Conservation (phyloP, 2,888 invertebrate species). For the Pseudanteris insignis region DNA sequence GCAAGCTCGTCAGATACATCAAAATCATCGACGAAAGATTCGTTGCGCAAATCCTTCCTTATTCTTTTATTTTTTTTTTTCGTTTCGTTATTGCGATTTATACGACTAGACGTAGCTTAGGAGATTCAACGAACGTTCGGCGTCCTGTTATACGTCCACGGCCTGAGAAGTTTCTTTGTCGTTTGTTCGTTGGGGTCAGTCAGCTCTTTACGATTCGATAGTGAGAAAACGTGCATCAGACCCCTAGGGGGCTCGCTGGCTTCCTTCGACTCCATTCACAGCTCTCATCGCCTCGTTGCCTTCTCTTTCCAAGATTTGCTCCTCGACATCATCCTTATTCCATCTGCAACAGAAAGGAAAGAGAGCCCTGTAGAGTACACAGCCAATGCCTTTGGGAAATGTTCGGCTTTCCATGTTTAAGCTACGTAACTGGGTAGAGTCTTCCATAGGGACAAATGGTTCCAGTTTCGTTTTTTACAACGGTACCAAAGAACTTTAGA, state of each 20-base stretch:
- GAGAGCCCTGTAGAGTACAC: constrained; percentile 17
- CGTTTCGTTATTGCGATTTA: too few species aligned
- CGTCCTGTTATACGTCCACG: constrained; percentile 17
- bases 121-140: constrained; percentile 17
- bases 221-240: constrained; percentile 53
- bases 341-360: constrained; percentile 39
- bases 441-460: constrained; percentile 7
- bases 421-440: constrained; percentile 23
- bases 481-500: constrained; percentile 3
- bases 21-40: constrained; percentile 12
- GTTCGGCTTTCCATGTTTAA: constrained; percentile 24
- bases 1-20: constrained; percentile 16
- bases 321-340: constrained; percentile 41
- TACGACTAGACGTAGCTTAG: too few species aligned
- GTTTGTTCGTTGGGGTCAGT: constrained; percentile 31
- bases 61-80: too few species aligned
- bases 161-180: constrained; percentile 20
- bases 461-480: background rate
- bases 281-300: constrained; percentile 59
- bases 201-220: constrained; percentile 42
- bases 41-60: constrained; percentile 20
- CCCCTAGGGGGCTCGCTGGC: constrained; percentile 65
- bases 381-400: constrained; percentile 33
- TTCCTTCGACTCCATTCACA: constrained; percentile 65
- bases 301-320: constrained; percentile 30